Evolutionary conservation across 2,113 vertebrate species (phyloP), one percentile per base, ranked within the genome.

Genomic region (Microtus ochrogaster): DNA sequence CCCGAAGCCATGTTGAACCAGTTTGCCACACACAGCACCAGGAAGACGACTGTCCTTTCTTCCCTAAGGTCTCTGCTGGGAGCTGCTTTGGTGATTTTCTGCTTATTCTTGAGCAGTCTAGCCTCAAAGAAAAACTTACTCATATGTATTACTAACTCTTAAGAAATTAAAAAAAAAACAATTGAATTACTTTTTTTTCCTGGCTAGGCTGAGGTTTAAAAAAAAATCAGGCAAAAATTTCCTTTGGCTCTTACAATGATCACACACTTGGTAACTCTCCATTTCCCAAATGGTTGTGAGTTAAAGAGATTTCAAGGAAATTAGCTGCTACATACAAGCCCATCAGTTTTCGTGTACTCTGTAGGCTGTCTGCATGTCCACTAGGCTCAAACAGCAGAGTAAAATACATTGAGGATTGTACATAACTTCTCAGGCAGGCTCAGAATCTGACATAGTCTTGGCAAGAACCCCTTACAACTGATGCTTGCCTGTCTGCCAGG

Each of bases 181-280:
- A 98, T 96, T 95, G 97, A 98, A 97, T 97, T 97, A 96, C 98
- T 72, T 95, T 44, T 85, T 17, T 44, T 85, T 85, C 63, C 30
- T 63, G 33, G 66, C 95, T 74, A 36, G 10, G 22, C 2, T 17
- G 8, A 92, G 44, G 12, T 21, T 21, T 82, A 5, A 70, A 68
- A 86, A 87, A 86, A 84, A 73, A 0, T 3, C 52, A 16, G 76
- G 44, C 39, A 86, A 90, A 79, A 96, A 66, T 95, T 97, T 96
- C 91, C 89, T 74, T 82, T 39, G 73, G 90, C 78, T 61, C 21
- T n/a, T 91, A 74, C 83, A 93, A 68, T 76, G 36, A 39, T 13
- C 24, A 22, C 1, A 19, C 4, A 3, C 4, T 93, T 21, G 72
- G 73, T 91, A 81, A 66, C 79, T 77, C 4, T 95, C 85, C 44